Base-by-base conservation (phyloP, 2,888 invertebrate genomes). In the Leucoma salicis region DNA sequence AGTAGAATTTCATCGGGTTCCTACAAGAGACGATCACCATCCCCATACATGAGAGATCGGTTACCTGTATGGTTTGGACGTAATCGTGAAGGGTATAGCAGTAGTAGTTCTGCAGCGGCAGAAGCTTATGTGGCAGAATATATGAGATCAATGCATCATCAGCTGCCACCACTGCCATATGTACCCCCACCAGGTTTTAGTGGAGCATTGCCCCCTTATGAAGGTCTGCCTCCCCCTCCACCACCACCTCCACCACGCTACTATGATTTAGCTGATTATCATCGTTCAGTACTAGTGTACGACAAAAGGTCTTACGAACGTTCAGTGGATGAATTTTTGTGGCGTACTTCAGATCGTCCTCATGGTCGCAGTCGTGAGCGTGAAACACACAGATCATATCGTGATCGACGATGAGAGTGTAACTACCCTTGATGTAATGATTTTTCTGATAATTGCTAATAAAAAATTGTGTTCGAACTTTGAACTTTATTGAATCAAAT, bases 101-200 rank as follows among this genome's bases (percentile, higher is more conserved):
- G 74, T 39, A 76, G 79, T 44, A 78, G 84, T 12, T 78, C 92
- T 16, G 91, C 93, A 39, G 93, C 94, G 12, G 95, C 95, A n/a
- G 95, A 96, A 70, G 95, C 95, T 0, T 96, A 95, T 77, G 95
- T 96, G 16, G 96, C 95, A 10, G 96, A 97, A 72, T 97, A 96
- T 69, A 96, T 97, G 94, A 91, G 96, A 21, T 95, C 94, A 16
- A 95, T 96, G 95, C 95, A 95, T 69, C 95, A 95, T 64, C 95
- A 95, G 69, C 78, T 96, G 64, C 95, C 96, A 34, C 96, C 97
- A 27, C 84, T 97, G 72, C 96, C 96, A 14, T 97, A 96, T 78
- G 95, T 93, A 21, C 94, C 95, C 14, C 78, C 91, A 58, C 85
- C 89, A 18, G 87, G 89, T 28, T 92, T 92, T 59, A 82, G 90